Evolutionary conservation across 2,888 invertebrate genomes (phyloP).

Genomic region (Imbricaverruca yamaguchii): DNA sequence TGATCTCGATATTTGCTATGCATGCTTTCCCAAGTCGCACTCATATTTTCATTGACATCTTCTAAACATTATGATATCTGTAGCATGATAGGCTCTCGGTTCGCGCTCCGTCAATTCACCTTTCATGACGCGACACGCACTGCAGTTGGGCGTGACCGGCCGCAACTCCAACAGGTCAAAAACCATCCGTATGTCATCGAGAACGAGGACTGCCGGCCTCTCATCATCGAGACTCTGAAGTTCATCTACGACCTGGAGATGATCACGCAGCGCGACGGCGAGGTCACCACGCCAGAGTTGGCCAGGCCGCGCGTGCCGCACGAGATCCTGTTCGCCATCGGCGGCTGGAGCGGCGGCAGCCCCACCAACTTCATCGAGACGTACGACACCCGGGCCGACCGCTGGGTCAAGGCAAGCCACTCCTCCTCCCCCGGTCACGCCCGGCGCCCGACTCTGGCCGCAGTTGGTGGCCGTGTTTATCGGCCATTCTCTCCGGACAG

Average conservation of each 20-base stretch:
- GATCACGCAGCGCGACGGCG: conserved; percentile 67
- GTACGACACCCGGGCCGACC: conserved; percentile 15
- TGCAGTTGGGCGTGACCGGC: too few relatives aligned
- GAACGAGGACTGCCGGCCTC: conserved; percentile 73
- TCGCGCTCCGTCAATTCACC: too few relatives aligned
- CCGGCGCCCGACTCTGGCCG: conserved; percentile 13
- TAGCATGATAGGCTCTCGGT: too few relatives aligned
- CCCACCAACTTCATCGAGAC: conserved; percentile 15
- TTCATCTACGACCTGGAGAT: conserved; percentile 88
- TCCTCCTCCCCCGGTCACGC: neutral
- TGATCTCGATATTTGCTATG: too few relatives aligned
- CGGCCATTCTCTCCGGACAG: too few relatives aligned
- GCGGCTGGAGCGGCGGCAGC: neutral
- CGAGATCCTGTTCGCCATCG: conserved; percentile 44
- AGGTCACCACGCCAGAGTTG: conserved; percentile 69
- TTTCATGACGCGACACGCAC: too few relatives aligned
- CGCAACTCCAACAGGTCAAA: conserved; percentile 48
- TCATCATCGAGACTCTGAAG: conserved; percentile 82
- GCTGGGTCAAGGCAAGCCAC: neutral
- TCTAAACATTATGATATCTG: too few relatives aligned
- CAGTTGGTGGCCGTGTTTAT: too few relatives aligned
- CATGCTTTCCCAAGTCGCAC: too few relatives aligned
- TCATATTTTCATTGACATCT: too few relatives aligned
- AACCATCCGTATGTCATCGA: conserved; percentile 77
- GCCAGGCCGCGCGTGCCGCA: conserved; percentile 60